A percentile compares a stretch with the other conserved stretches of the same genome.
Conservation (phyloP, 2,113 vertebrate species). For the Prunella himalayana region DNA sequence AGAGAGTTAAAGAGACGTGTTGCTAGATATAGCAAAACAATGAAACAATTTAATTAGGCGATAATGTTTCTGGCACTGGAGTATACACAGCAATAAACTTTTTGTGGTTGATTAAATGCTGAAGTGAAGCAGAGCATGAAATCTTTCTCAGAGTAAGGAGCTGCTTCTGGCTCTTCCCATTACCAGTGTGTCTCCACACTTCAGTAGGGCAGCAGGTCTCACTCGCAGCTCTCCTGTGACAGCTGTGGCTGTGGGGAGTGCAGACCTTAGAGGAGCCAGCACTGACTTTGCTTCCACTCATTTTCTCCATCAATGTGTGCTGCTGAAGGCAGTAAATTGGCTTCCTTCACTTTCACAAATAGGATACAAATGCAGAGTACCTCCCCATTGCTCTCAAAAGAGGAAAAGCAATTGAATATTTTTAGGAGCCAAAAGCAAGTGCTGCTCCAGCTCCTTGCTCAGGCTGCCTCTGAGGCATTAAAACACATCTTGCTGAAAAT, state of each 20-base stretch:
- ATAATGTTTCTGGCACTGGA: constrained; percentile 44
- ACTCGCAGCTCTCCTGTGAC: neutral
- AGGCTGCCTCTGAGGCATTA: neutral
- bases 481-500: neutral
- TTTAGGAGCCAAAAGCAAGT: neutral
- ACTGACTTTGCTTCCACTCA: neutral
- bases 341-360: neutral
- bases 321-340: neutral
- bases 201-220: neutral
- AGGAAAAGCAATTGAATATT: neutral
- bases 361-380: neutral
- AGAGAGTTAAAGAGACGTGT: constrained; percentile 65
- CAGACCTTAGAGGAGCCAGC: neutral
- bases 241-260: neutral
- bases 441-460: neutral
- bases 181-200: neutral
- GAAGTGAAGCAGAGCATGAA: constrained; percentile 52
- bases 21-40: constrained; percentile 66
- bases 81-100: constrained; percentile 54
- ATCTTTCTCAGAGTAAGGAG: constrained; percentile 11
- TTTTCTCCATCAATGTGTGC: neutral
- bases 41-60: constrained; percentile 72
- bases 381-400: neutral
- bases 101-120: constrained; percentile 62
- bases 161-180: neutral